These are phyloP conservation scores for Diaprepes abbreviatus DNA, from an alignment of 2,888 invertebrate genomes.

Conservation along the genomic window DNA sequence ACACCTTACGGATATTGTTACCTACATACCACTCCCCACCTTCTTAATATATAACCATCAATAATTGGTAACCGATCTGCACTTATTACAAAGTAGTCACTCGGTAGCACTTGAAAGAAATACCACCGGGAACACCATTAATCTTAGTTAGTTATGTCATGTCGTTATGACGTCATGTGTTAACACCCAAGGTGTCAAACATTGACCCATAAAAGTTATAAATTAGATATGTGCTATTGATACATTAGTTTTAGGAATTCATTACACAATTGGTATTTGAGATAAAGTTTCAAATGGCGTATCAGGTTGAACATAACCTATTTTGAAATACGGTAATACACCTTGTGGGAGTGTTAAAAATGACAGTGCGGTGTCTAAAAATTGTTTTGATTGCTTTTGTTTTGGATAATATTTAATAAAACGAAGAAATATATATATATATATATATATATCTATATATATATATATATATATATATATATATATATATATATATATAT, in stretches of 20 bases:
- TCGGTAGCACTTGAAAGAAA: slow-evolving; percentile 29
- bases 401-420: too few relatives aligned
- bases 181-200: slow-evolving; percentile 41
- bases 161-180: slow-evolving; percentile 31
- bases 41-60: slow-evolving; percentile 7
- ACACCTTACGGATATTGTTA: too few relatives aligned
- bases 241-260: slow-evolving; percentile 19
- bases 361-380: too few relatives aligned
- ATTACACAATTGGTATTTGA: slow-evolving; percentile 24
- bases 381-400: too few relatives aligned
- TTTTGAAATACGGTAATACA: not conserved
- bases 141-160: slow-evolving; percentile 32
- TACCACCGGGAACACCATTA: slow-evolving; percentile 26
- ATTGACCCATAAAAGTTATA: slow-evolving; percentile 34
- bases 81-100: slow-evolving; percentile 20
- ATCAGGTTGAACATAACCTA: slow-evolving; percentile 12
- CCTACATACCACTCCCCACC: too few relatives aligned
- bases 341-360: not conserved
- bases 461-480: too few relatives aligned
- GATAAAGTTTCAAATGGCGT: slow-evolving; percentile 23
- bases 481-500: too few relatives aligned
- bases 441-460: too few relatives aligned
- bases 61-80: slow-evolving; percentile 17
- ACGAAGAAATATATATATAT: too few relatives aligned
- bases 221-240: slow-evolving; percentile 24